phyloP scores from a whole-genome alignment of 2,113 vertebrate genomes.

The Xenopus tropicalis region DNA sequence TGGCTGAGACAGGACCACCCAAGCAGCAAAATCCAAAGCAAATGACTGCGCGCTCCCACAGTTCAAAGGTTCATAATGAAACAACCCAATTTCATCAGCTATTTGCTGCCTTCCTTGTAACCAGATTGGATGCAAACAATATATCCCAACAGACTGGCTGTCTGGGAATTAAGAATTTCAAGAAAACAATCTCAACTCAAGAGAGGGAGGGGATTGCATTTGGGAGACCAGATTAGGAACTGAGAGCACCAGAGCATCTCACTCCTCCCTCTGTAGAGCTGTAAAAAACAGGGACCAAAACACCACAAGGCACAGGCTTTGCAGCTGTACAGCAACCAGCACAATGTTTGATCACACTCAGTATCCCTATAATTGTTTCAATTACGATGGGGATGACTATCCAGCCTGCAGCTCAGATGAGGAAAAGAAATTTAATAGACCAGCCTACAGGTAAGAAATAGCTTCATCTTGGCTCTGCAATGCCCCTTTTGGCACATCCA shows the following conservation, averaged over 20 bases:
- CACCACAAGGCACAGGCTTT: neutral
- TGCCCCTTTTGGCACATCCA: too few species aligned
- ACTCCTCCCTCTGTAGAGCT: slow-evolving; percentile 49
- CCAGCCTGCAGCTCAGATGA: slow-evolving; percentile 84
- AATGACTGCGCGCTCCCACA: slow-evolving; percentile 47
- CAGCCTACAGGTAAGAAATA: slow-evolving; percentile 85
- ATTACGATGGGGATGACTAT: slow-evolving; percentile 89
- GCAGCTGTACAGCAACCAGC: slow-evolving; percentile 31
- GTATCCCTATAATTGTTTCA: slow-evolving; percentile 97
- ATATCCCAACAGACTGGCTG: slow-evolving; percentile 45
- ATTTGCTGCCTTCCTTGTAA: slow-evolving; percentile 49
- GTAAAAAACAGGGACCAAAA: slow-evolving; percentile 47
- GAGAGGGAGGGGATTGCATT: slow-evolving; percentile 47
- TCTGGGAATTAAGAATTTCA: slow-evolving; percentile 47
- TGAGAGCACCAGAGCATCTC: slow-evolving; percentile 60
- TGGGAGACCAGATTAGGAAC: slow-evolving; percentile 55
- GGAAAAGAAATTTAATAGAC: slow-evolving; percentile 89
- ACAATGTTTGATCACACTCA: slow-evolving; percentile 91
- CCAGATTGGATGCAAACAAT: slow-evolving; percentile 45
- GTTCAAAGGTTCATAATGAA: slow-evolving; percentile 56
- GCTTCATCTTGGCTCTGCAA: neutral
- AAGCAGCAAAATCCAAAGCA: slow-evolving; percentile 42
- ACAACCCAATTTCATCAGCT: slow-evolving; percentile 41
- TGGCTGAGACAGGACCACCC: slow-evolving; percentile 71
- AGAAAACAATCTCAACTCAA: slow-evolving; percentile 53